Base-by-base conservation (phyloP, 2,888 invertebrate species). In the Ptilodon capucinus region DNA sequence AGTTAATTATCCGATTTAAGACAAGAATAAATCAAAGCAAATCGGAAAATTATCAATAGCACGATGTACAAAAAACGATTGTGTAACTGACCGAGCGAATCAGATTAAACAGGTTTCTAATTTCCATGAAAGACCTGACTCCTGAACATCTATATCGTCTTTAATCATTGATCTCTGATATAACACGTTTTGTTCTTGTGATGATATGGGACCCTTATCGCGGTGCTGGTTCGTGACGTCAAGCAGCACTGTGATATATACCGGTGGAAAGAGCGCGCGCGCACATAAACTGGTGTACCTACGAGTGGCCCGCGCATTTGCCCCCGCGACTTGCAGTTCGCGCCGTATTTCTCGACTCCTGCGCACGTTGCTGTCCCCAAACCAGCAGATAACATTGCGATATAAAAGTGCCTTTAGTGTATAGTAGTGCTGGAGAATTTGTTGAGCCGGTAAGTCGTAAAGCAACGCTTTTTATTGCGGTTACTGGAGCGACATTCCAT, bases 241-340 rank as follows among this genome's bases (percentile, higher is more conserved):
- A 80, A 64, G 54, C 50, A 47, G 54, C 61, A 58, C 57, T 51
- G 70, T 69, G 79, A 84, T 89, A 89, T 85, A 89, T 89, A 89
- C 80, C 57, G 62, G 67, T 46, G 76, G 52, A 62, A 51, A 57
- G 62, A 66, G 76, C 84, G 85, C 89, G 88, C 87, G 90, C 85
- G 86, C 74, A 74, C 81, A 85, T 81, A 85, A 38, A 78, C 71
- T 57, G 76, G 79, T 83, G 68, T 59, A 68, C n/a, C n/a, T n/a
- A n/a, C 74, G 67, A 80, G 79, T 81, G 81, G 75, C 74, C 80
- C 68, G 79, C 73, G 77, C 72, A 61, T 63, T 62, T 72, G 75
- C 71, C 74, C 66, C 63, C 64, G 73, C 78, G 74, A 69, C 71
- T 74, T 64, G 56, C 75, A 74, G 76, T 75, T 79, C 71, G 72